phyloP scores from a whole-genome alignment of 2,797 vertebrate species.

The Podarcis siculus region DNA sequence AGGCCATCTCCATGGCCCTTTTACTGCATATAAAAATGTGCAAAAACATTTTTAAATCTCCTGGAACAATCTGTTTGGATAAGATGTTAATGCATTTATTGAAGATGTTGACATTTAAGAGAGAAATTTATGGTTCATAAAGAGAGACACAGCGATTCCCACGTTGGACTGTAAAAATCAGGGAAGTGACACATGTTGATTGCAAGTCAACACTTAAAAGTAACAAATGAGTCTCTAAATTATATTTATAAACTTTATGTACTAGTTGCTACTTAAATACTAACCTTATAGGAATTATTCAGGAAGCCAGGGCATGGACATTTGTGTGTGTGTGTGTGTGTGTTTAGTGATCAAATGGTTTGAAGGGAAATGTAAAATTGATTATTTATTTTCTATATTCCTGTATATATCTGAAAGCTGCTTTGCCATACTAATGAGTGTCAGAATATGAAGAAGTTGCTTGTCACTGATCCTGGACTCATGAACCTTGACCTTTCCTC shows the following conservation, averaged over 20 bases:
- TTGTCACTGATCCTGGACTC: not conserved
- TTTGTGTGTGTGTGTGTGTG: not conserved
- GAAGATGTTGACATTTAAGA: constrained; percentile 62
- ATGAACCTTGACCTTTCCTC: too few species aligned
- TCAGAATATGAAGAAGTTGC: constrained; percentile 33
- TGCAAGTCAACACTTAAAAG: constrained; percentile 52
- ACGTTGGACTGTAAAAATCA: constrained; percentile 52
- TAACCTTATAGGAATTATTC: constrained; percentile 27
- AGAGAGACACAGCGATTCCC: constrained; percentile 27
- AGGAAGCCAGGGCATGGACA: not conserved
- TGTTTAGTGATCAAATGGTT: constrained; percentile 38
- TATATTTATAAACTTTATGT: constrained; percentile 50
- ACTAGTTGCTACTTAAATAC: constrained; percentile 37
- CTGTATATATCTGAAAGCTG: constrained; percentile 42
- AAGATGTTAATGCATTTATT: constrained; percentile 66
- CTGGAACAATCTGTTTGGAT: constrained; percentile 66
- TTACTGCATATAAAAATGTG: constrained; percentile 51
- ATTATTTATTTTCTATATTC: constrained; percentile 53
- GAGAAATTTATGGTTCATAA: constrained; percentile 64
- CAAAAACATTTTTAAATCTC: constrained; percentile 45
- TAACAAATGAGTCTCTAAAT: constrained; percentile 45
- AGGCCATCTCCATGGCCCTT: constrained; percentile 40
- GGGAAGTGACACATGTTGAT: constrained; percentile 34
- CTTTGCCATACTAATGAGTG: constrained; percentile 23
- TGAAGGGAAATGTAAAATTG: constrained; percentile 26